Base-by-base conservation (phyloP, 2,797 vertebrate genomes). In the Oreonectes daqikongensis region DNA sequence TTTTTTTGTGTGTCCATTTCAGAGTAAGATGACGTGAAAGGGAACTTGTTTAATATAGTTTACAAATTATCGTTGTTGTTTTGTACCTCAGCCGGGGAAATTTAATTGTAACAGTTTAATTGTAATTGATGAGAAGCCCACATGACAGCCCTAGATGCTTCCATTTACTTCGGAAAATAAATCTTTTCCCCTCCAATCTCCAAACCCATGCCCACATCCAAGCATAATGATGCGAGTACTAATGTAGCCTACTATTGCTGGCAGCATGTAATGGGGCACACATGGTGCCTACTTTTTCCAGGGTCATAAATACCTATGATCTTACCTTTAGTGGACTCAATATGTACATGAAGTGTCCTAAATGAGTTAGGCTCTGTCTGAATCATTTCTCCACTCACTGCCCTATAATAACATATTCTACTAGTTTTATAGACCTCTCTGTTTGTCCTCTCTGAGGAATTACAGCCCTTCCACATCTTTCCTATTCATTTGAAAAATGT, bases 101-200 rank as follows among this genome's bases (percentile, higher is more conserved):
- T 60, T 68, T n/a, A 80, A 72, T 78, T 55, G 60, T 38, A 55
- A 75, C 72, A 55, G 20, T 53, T 53, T 42, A 53, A 72, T 40
- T 75, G 66, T 64, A 52, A 74, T 35, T 63, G 24, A 48, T 72
- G 42, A 35, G 9, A 57, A 60, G 24, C 52, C 18, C 5, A 6
- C 24, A 10, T 20, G 48, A 42, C 32, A 46, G 32, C 69, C 57
- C 75, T n/a, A 55, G 26, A 22, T 67, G 66, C 57, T 64, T 69
- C 22, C 57, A 38, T 32, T 28, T 35, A 26, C 69, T 44, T 44
- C 24, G 5, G 26, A 30, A 50, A 61, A 72, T 15, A 73, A 63
- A 73, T 50, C 42, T 38, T 60, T 63, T 18, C 50, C n/a, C 30
- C 15, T 73, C 20, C 32, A 53, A 40, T 40, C 11, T 14, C 59